Evolutionary conservation across 2,888 invertebrate species (phyloP).

Genomic region (Rhopalosiphum nymphaeae): DNA sequence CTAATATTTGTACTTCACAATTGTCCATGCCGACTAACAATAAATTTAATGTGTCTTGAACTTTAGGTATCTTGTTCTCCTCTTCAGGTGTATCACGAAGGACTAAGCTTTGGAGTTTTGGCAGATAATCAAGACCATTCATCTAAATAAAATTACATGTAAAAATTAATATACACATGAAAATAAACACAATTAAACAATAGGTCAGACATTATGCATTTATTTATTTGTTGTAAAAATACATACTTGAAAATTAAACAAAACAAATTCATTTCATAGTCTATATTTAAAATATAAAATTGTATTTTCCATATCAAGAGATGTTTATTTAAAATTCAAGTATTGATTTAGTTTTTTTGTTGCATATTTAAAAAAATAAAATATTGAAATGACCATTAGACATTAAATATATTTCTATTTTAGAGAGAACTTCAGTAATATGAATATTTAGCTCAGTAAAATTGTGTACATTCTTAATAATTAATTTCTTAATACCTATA

Average conservation of each 20-base stretch:
- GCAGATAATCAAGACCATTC: slow-evolving; percentile 59
- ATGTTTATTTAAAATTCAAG: neutral
- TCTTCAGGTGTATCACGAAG: slow-evolving; percentile 60
- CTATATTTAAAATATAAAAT: neutral
- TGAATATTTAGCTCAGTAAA: neutral
- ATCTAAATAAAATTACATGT: slow-evolving; percentile 47
- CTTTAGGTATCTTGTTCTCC: slow-evolving; percentile 69
- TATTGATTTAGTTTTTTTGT: neutral
- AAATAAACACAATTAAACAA: neutral
- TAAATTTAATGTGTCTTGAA: slow-evolving; percentile 79
- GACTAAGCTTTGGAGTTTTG: slow-evolving; percentile 55
- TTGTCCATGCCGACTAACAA: slow-evolving; percentile 83
- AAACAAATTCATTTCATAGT: neutral
- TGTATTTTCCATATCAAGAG: neutral
- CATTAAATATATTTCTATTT: neutral
- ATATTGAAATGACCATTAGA: neutral
- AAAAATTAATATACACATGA: neutral
- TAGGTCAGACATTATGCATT: neutral
- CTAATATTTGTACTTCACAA: slow-evolving; percentile 81
- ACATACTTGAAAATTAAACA: neutral
- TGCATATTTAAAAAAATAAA: neutral
- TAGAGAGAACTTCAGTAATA: neutral
- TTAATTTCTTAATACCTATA: neutral
- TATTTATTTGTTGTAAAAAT: neutral
- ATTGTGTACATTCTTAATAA: neutral